Base-by-base conservation (phyloP, 2,113 vertebrate genomes). In the Brienomyrus longianalis region DNA sequence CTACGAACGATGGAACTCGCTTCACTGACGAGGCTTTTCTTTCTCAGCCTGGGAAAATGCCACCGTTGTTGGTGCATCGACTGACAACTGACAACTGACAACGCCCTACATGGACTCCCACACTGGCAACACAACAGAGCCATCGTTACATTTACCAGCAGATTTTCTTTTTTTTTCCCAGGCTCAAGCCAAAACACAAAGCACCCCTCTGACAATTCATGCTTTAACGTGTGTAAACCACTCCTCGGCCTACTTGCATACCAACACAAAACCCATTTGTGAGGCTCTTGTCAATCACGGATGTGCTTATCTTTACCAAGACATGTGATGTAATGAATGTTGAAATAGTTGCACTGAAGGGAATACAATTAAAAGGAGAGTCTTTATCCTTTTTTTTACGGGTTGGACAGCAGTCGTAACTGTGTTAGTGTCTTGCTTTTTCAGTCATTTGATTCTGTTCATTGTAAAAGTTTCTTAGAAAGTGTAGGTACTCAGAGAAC, bases 1-100 rank as follows among this genome's bases (percentile, higher is more conserved):
- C 92, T 47, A 0, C 93, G 90, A 93, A 66, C 56, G 2, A 47
- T 27, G 15, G 17, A 56, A 47, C 80, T 56, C 23, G 7, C 19
- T 21, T 84, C 17, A 84, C 77, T 48, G 80, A 83, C 48, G 45
- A 86, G 86, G 8, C 45, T 43, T 39, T 54, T 23, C 35, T 23
- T 62, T 39, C 21, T 11, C 87, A 66, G 56, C 54, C 21, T 88
- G 87, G 59, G 52, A 88, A 83, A 51, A 56, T 89, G 74, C 50
- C 74, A 83, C 88, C 17, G 15, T 62, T 70, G 10, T 88, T 74
- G 66, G 45, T 84, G 8, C 21, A 15, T 45, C 48, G 47, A 35
- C 39, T 39, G 39, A 39, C 39, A 39, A 35, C 39, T 39, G 39
- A 39, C 39, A 39, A 35, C 27, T 31, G 52, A 39, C 51, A 39